Evolutionary conservation across 2,797 vertebrate species (phyloP), one percentile per base, ranked within the genome.

Genomic region (Chromis chromis): DNA sequence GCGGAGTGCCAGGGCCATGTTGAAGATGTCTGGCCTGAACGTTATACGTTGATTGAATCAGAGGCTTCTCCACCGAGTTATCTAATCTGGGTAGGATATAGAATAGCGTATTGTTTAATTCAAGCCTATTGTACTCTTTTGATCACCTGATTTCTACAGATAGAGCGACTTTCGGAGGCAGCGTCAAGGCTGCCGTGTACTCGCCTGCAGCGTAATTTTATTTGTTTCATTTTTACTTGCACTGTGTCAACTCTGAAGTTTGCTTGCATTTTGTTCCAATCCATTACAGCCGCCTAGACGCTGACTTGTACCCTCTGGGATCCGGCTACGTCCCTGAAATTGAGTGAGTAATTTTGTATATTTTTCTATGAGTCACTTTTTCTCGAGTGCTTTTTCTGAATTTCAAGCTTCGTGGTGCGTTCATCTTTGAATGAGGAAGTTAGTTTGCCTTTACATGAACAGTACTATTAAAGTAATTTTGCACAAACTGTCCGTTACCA

Each of bases 281-380:
- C 50, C 6, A 2, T 6, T 70, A 14, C 79, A 95, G 94, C 93
- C 94, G 93, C 89, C 92, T 95, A 91, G 94, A 95, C 91, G 88
- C 94, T 93, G 95, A 95, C 90, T 92, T 95, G 94, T 95, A 95
- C 88, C 95, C 95, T 89, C 90, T 95, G 91, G 94, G 94, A 95
- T 88, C 95, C 86, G 91, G 93, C 88, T 95, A 95, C 94, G 93
- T 94, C 92, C 89, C 93, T 92, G 94, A 95, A 89, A 93, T 95
- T 69, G 94, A 95, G 95, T 95, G 92, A 92, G 95, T 93, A 11
- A 73, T 76, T 50, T 25, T 53, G 11, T 61, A 0, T 31, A 7
- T 53, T 21, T 52, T 28, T 49, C 0, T 55, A 50, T 54, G 5
- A 3, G 0, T 13, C 2, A 1, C 3, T 54, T 64, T 33, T 1